Percentiles rank a stretch among this genome's conserved stretches.
Evolutionary conservation across 2,888 invertebrate genomes (phyloP).

Genomic region (Salpingus planirostris): DNA sequence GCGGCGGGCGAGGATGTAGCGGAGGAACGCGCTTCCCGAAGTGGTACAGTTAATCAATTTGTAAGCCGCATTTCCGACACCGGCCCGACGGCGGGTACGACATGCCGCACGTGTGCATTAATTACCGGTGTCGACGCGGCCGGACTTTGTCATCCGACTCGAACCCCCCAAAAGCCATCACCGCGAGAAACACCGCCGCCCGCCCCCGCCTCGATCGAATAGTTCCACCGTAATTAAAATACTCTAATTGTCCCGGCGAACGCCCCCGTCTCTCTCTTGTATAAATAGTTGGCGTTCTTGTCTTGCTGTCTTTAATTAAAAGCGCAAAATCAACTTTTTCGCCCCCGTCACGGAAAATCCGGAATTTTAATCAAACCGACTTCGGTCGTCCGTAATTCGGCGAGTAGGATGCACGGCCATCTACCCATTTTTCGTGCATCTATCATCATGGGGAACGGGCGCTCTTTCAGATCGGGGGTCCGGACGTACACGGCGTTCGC

Average conservation of each 20-base stretch:
- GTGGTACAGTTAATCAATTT: conserved; percentile 16
- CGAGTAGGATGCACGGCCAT: not conserved
- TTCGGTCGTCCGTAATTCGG: not conserved
- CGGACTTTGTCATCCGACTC: no score
- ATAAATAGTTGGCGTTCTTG: conserved; percentile 16
- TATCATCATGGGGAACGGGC: no score
- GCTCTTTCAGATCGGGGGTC: no score
- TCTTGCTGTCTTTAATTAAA: conserved; percentile 12
- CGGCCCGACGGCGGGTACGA: conserved; percentile 6
- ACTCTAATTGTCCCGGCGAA: conserved; percentile 12
- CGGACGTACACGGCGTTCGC: no score
- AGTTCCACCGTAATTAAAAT: conserved; percentile 14
- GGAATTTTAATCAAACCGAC: conserved; percentile 13
- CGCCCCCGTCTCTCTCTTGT: no score
- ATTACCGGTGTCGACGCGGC: not conserved
- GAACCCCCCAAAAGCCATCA: no score
- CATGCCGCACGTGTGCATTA: conserved; percentile 6
- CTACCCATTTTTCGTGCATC: not conserved
- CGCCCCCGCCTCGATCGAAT: conserved; percentile 6
- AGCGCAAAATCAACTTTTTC: conserved; percentile 12
- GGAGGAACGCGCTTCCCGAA: conserved; percentile 12
- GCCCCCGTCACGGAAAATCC: conserved; percentile 9
- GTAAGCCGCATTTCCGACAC: conserved; percentile 13
- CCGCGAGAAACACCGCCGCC: no score
- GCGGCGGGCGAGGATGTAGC: conserved; percentile 9